phyloP scores from a whole-genome alignment of 1,140 invertebrate genomes.

The Tetramorium simillimum region DNA sequence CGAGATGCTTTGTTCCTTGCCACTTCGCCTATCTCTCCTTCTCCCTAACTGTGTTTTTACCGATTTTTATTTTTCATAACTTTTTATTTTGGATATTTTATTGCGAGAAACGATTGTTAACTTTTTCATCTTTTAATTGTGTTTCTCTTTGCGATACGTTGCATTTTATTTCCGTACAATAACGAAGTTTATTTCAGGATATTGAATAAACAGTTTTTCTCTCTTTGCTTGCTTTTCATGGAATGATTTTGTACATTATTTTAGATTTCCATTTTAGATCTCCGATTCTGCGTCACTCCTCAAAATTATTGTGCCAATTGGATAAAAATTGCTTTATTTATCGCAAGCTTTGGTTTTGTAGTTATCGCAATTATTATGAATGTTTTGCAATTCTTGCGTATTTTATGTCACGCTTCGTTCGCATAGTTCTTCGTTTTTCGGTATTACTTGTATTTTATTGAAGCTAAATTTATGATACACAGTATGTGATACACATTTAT shows the following conservation, averaged over 20 bases:
- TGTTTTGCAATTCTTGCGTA: neutral
- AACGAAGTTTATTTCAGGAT: constrained; percentile 1
- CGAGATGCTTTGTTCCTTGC: constrained; percentile 31
- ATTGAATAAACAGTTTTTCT: constrained; percentile 28
- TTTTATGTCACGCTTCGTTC: neutral
- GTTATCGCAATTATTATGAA: neutral
- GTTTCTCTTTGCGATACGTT: constrained; percentile 14
- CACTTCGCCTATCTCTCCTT: neutral
- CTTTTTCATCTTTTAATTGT: constrained; percentile 9
- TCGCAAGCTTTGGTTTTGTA: neutral
- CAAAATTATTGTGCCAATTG: neutral
- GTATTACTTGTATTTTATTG: neutral
- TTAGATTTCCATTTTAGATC: neutral
- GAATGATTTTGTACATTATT: constrained; percentile 18
- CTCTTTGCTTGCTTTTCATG: neutral
- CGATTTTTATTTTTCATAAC: neutral
- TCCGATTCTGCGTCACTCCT: neutral
- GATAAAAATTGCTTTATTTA: neutral
- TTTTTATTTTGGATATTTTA: neutral
- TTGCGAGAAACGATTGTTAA: neutral
- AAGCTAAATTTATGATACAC: neutral
- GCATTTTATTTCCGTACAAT: neutral
- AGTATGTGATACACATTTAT: constrained; percentile 16
- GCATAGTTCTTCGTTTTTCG: neutral
- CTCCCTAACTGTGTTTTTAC: neutral